Base-by-base conservation (phyloP, 2,797 vertebrate species). In the Epinephelus coioides region DNA sequence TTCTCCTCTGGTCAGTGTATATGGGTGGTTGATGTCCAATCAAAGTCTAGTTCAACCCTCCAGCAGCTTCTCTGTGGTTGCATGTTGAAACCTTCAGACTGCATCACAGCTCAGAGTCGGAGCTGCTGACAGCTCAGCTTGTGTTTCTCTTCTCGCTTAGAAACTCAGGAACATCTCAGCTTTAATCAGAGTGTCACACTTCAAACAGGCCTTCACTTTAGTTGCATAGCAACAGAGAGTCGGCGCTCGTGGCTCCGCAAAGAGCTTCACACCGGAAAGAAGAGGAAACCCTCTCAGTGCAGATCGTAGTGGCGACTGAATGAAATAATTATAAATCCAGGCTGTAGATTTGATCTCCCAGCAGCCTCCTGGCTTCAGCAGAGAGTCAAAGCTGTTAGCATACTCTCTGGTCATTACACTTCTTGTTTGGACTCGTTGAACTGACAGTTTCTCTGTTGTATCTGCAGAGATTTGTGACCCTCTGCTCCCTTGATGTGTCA, bases 161-260 rank as follows among this genome's bases (percentile, higher is more conserved):
- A 43, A 61, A 25, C 57, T 70, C 27, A 3, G 21, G 66, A 78
- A 61, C 59, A 46, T 60, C 40, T 84, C 46, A 1, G 71, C 67
- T 49, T 40, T 76, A 71, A 74, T 79, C 77, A 73, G 57, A 77
- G 49, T 3, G 23, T 70, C 68, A 30, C 76, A 61, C 67, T 69
- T 80, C 71, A 63, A 62, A 73, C 53, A 44, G 60, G 2, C 61
- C 70, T 61, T 57, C 68, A 5, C 73, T 46, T 14, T 38, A 1
- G 88, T 88, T 85, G 84, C 88, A 60, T 86, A 86, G 88, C 84
- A 85, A 90, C 88, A 67, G 79, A 61, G 34, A 79, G 69, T 19
- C 30, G 6, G 59, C 3, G n/a, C 60, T 64, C 17, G 10, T 4
- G 4, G 72, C 50, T 78, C 19, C 1, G 40, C 0, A 1, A 64